phyloP scores from a whole-genome alignment of 30 jellyfish, hydroid and myxozoan species.

The Catostylus mosaicus region DNA sequence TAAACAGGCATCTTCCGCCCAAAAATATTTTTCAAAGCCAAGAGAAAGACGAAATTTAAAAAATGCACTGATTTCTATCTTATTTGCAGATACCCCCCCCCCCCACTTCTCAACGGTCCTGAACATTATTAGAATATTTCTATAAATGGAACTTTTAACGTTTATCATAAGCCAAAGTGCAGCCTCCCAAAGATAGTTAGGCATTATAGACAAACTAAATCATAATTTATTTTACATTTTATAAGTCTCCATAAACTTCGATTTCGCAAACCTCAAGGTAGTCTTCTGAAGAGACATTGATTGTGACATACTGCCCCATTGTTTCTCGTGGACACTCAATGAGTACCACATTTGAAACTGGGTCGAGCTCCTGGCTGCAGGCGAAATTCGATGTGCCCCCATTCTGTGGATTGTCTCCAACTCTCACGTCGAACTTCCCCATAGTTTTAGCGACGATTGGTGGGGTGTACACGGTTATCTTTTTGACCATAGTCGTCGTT shows the following conservation, averaged over 20 bases:
- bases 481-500: not conserved
- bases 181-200: no score
- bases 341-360: not conserved
- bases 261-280: not conserved
- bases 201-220: no score
- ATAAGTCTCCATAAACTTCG: not conserved
- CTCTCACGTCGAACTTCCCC: not conserved
- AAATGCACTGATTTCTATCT: no score
- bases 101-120: not conserved
- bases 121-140: not conserved
- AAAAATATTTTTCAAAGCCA: no score
- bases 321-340: not conserved
- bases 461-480: not conserved
- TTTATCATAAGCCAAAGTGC: not conserved
- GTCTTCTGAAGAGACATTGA: not conserved
- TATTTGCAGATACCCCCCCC: not conserved
- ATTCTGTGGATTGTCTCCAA: not conserved
- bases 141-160: not conserved
- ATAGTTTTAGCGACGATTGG: not conserved
- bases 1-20: no score
- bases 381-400: not conserved
- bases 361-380: not conserved
- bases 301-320: conserved; percentile 1
- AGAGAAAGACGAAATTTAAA: no score
- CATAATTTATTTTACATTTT: no score